These are phyloP conservation scores for Psittacula cyanocephala DNA, from an alignment of 2,113 vertebrate genomes.

Conservation along the genomic window DNA sequence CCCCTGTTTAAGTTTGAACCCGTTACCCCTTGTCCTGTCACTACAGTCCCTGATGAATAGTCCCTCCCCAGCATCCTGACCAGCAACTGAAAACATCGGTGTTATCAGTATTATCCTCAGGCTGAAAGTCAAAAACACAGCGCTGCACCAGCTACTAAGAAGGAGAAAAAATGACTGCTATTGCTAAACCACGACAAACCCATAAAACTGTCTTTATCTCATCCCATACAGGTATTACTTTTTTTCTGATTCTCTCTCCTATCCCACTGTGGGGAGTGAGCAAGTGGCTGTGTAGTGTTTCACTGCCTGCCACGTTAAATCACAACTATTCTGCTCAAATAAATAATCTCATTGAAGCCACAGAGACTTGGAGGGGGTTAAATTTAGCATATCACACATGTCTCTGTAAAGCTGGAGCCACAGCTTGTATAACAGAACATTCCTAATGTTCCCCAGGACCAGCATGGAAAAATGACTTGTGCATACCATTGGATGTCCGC, in stretches of 20 bases:
- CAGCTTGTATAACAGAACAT: background rate
- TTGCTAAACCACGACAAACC: background rate
- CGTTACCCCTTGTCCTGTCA: too few relatives aligned
- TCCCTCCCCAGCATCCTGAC: too few relatives aligned
- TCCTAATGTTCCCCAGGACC: background rate
- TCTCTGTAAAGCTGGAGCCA: background rate
- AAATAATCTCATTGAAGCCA: constrained; percentile 19
- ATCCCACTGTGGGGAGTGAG: background rate
- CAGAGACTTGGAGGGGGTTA: background rate
- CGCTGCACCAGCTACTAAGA: too few relatives aligned
- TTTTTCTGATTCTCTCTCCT: background rate
- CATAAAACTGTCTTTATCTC: background rate
- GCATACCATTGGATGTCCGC: background rate
- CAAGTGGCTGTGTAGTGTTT: background rate
- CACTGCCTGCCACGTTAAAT: background rate
- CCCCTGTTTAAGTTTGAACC: too few relatives aligned
- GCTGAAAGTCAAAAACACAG: too few relatives aligned
- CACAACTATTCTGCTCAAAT: background rate
- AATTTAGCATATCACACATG: constrained; percentile 15
- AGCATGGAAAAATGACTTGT: background rate
- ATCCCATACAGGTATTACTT: background rate
- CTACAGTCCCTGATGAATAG: too few relatives aligned
- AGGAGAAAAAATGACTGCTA: too few relatives aligned
- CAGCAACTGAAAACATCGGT: too few relatives aligned
- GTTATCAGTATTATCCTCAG: too few relatives aligned